These are phyloP conservation scores for Nemoura dubitans DNA, from an alignment of 2,888 invertebrate genomes.

Conservation along the genomic window DNA sequence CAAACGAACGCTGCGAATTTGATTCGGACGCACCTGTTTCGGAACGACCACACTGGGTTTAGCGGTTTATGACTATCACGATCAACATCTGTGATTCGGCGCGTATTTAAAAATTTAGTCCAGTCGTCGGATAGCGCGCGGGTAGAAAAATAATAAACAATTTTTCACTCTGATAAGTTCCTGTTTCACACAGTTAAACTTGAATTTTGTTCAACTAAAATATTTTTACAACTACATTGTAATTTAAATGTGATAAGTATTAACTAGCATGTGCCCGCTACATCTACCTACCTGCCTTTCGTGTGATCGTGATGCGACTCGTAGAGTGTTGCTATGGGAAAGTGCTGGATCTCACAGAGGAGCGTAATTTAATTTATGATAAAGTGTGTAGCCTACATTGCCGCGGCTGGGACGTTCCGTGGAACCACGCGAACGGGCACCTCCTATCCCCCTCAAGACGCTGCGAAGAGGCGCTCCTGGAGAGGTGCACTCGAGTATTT, in stretches of 20 bases:
- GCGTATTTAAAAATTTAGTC: background rate
- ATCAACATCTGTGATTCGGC: too few relatives aligned
- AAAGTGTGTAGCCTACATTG: background rate
- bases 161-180: conserved; percentile 12
- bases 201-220: background rate
- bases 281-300: background rate
- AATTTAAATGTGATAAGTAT: background rate
- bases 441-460: too few relatives aligned
- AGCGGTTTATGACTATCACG: too few relatives aligned
- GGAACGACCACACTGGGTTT: too few relatives aligned
- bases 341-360: background rate
- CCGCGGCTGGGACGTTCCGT: background rate
- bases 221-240: background rate
- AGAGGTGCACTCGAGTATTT: too few relatives aligned
- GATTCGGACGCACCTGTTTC: too few relatives aligned
- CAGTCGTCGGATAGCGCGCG: background rate
- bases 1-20: too few relatives aligned
- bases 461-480: too few relatives aligned
- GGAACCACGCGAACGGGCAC: background rate
- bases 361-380: background rate
- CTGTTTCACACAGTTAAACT: conserved; percentile 7
- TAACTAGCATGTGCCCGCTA: too few relatives aligned
- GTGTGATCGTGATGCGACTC: background rate
- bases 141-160: background rate
- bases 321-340: background rate